phyloP scores from a whole-genome alignment of 2,113 vertebrate genomes.

The Anarhynchus alexandrinus region DNA sequence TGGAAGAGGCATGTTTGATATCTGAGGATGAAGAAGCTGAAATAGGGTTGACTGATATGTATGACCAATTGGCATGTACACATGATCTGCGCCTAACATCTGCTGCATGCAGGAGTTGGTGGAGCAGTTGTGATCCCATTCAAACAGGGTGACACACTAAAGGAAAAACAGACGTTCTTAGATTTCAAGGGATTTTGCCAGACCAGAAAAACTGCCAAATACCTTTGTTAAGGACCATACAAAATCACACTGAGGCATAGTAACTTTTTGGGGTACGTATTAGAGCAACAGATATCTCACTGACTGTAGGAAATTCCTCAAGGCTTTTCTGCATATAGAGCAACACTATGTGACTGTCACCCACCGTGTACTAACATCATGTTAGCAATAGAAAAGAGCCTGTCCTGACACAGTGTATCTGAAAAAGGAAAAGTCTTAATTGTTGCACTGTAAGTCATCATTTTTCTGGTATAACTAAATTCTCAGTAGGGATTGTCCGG shows the following conservation, averaged over 20 bases:
- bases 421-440: not conserved
- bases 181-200: not conserved
- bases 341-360: not conserved
- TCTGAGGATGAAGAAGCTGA: not conserved
- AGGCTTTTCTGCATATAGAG: not conserved
- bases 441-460: not conserved
- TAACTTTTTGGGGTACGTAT: not conserved
- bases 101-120: not conserved
- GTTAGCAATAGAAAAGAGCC: not conserved
- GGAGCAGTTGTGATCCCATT: not conserved
- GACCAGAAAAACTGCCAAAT: not conserved
- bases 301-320: not conserved
- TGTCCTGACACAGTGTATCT: not conserved
- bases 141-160: not conserved
- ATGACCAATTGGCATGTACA: accelerated
- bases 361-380: accelerated
- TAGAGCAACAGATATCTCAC: not conserved
- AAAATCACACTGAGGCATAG: not conserved
- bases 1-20: not conserved
- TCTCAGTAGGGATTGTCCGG: not conserved
- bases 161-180: not conserved
- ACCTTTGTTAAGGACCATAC: not conserved
- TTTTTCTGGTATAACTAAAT: not conserved
- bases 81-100: not conserved
- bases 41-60: not conserved